Evolutionary conservation across 2,113 vertebrate species (phyloP).

Genomic region (Jacana jacana): DNA sequence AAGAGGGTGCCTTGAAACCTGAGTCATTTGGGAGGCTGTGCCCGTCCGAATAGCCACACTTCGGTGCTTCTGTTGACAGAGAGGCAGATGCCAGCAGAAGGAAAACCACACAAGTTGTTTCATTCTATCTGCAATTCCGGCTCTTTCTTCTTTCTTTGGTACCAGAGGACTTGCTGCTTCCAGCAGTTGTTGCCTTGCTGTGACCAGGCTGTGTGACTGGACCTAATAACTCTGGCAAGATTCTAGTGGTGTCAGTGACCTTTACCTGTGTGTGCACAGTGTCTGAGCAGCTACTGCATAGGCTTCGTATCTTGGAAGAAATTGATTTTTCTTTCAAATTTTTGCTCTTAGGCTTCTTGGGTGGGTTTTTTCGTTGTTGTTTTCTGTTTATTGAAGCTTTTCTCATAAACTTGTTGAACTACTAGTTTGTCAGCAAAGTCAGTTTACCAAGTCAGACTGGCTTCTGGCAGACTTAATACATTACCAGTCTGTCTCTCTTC

Average conservation of each 20-base stretch:
- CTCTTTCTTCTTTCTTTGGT: neutral
- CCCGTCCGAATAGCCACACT: neutral
- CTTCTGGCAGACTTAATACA: neutral
- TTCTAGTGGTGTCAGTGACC: neutral
- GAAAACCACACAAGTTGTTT: neutral
- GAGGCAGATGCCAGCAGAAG: neutral
- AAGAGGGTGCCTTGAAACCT: neutral
- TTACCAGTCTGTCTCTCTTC: conserved; percentile 41
- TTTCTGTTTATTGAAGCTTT: neutral
- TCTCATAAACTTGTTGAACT: neutral
- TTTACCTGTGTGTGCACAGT: accelerated
- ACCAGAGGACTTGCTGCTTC: neutral
- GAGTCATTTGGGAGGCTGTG: neutral
- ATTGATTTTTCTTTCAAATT: neutral
- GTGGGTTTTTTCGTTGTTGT: neutral
- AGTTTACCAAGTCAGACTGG: neutral
- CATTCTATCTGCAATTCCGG: neutral
- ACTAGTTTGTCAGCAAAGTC: neutral
- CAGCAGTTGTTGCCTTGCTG: neutral
- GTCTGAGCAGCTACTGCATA: neutral
- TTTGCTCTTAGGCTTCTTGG: neutral
- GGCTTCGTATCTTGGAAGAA: neutral
- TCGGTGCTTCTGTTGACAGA: neutral
- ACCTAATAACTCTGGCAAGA: neutral
- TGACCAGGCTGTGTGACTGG: neutral